A percentile compares a stretch with the other conserved stretches of the same genome.
Conservation (phyloP, 2,888 invertebrate species). For the Gymnoscelis rufifasciata region DNA sequence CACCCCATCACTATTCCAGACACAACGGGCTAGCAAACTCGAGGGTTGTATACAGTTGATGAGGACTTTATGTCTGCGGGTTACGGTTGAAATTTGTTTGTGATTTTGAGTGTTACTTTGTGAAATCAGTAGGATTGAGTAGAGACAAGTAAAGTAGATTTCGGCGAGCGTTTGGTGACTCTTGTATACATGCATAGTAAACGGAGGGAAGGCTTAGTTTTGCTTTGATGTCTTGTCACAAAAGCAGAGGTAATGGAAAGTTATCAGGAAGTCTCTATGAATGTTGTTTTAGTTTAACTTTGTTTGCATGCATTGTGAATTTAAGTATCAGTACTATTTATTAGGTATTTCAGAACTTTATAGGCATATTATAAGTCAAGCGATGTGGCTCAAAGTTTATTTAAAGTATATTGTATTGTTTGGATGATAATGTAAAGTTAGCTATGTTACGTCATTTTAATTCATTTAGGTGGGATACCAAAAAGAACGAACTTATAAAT, state of each 20-base stretch:
- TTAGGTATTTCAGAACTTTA: too few species aligned
- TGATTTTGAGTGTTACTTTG: conserved; percentile 32
- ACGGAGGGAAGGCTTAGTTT: neutral
- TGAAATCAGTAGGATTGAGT: conserved; percentile 39
- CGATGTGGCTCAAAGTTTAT: too few species aligned
- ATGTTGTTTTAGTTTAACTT: too few species aligned
- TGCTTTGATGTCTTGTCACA: neutral
- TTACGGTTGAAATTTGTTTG: conserved; percentile 28
- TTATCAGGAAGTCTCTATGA: too few species aligned
- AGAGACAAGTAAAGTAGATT: conserved; percentile 54
- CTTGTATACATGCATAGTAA: conserved; percentile 31
- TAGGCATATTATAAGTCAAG: too few species aligned
- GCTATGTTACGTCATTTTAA: too few species aligned
- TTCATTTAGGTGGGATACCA: too few species aligned
- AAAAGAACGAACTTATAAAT: too few species aligned
- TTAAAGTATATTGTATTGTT: too few species aligned
- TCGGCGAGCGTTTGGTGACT: conserved; percentile 48
- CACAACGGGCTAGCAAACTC: conserved; percentile 40
- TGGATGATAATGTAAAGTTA: too few species aligned
- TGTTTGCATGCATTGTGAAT: too few species aligned
- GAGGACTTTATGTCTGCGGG: conserved; percentile 13
- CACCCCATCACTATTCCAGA: conserved; percentile 54
- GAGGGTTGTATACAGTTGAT: conserved; percentile 12
- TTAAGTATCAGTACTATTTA: too few species aligned
- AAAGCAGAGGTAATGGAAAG: neutral